A percentile compares a stretch with the other conserved stretches of the same genome.
Evolutionary conservation across 2,888 invertebrate genomes (phyloP).

Genomic region (Orchesella flavescens): DNA sequence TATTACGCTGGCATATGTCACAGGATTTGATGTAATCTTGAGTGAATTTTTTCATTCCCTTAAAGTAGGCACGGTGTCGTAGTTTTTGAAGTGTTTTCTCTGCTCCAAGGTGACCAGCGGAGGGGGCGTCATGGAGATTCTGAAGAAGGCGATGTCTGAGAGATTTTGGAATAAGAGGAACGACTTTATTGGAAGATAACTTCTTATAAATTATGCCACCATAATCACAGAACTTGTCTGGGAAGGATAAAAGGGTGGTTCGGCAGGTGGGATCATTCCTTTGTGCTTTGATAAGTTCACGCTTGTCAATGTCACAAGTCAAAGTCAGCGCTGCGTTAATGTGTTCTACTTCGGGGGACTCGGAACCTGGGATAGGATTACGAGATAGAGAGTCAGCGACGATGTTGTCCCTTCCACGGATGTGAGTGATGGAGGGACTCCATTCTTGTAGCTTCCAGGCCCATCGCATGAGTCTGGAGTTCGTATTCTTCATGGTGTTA

Average conservation of each 20-base stretch:
- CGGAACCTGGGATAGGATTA: background rate
- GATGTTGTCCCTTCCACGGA: constrained; percentile 28
- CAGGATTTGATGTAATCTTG: constrained; percentile 37
- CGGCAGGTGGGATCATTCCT: background rate
- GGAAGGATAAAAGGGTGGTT: background rate
- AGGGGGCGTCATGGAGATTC: constrained; percentile 29
- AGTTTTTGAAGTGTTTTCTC: constrained; percentile 15
- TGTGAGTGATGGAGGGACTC: constrained; percentile 19
- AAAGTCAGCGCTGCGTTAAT: background rate
- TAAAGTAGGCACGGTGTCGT: constrained; percentile 11
- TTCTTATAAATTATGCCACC: constrained; percentile 13
- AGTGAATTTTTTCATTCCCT: background rate
- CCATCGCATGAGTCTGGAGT: constrained; percentile 53
- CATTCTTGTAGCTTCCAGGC: constrained; percentile 51
- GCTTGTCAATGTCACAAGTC: background rate
- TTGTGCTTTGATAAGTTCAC: background rate
- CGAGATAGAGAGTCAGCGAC: constrained; percentile 57
- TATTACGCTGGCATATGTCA: constrained; percentile 40
- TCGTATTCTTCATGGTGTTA: constrained; percentile 33
- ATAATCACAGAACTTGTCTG: background rate
- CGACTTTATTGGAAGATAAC: background rate
- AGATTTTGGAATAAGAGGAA: constrained; percentile 34
- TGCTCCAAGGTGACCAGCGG: constrained; percentile 33
- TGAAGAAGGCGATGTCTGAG: background rate
- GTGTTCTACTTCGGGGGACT: background rate